A percentile compares a stretch with the other conserved stretches of the same genome.
phyloP scores from a whole-genome alignment of 2,797 vertebrate species.

The Bovichtus variegatus region DNA sequence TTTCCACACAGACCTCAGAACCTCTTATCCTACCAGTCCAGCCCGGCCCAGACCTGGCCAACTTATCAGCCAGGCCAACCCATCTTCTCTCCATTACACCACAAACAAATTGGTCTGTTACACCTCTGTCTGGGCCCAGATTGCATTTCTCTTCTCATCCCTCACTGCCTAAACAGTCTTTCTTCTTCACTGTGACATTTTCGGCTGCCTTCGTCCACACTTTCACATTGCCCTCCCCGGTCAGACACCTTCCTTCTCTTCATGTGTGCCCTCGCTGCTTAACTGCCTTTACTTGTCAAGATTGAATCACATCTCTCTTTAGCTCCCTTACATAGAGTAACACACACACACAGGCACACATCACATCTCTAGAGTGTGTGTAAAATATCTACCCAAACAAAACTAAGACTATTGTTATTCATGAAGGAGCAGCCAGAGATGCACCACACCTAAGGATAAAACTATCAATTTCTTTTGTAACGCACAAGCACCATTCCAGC shows the following conservation, averaged over 20 bases:
- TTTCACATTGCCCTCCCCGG: conserved; percentile 36
- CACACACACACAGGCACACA: conserved; percentile 19
- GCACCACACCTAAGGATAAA: neutral
- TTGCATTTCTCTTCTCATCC: conserved; percentile 86
- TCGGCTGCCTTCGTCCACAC: conserved; percentile 57
- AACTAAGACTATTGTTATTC: conserved; percentile 28
- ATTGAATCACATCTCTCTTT: conserved; percentile 58
- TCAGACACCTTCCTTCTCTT: conserved; percentile 55
- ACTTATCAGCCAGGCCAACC: conserved; percentile 75
- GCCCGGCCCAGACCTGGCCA: conserved; percentile 62
- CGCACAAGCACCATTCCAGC: neutral
- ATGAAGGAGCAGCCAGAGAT: neutral
- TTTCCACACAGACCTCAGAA: conserved; percentile 64
- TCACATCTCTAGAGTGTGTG: neutral
- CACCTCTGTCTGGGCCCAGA: conserved; percentile 83
- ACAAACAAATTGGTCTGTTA: conserved; percentile 86
- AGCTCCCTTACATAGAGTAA: neutral
- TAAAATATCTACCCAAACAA: conserved; percentile 31
- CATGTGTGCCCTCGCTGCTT: conserved; percentile 58
- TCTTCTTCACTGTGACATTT: conserved; percentile 80
- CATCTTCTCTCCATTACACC: conserved; percentile 82
- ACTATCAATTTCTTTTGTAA: neutral
- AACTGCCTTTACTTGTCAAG: conserved; percentile 64
- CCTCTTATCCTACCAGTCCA: conserved; percentile 73
- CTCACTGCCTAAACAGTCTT: conserved; percentile 78